Evolutionary conservation across 1,140 invertebrate genomes (phyloP).

Genomic region (Drosophila nasuta): DNA sequence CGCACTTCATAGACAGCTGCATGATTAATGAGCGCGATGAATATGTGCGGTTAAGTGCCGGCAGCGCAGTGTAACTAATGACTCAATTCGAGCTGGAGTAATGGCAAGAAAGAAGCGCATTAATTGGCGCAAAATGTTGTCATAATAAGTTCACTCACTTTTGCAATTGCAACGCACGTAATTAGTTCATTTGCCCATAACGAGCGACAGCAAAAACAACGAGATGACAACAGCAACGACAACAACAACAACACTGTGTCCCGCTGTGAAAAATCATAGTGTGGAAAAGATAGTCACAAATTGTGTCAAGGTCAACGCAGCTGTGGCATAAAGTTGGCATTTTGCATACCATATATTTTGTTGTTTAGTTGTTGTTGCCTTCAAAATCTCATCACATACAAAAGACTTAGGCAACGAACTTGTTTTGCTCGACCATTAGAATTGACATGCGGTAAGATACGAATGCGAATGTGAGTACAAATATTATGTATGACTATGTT

Average conservation of each 20-base stretch:
- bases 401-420: slow-evolving; percentile 55
- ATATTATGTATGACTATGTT: background rate
- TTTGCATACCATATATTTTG: slow-evolving; percentile 35
- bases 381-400: slow-evolving; percentile 42
- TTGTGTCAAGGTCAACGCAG: slow-evolving; percentile 71
- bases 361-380: slow-evolving; percentile 16
- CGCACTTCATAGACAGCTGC: slow-evolving; percentile 37
- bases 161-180: slow-evolving; percentile 54
- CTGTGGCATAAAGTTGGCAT: slow-evolving; percentile 45
- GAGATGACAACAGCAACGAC: background rate
- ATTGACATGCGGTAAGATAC: slow-evolving; percentile 6
- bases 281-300: slow-evolving; percentile 35
- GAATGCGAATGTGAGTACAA: background rate
- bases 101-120: slow-evolving; percentile 42
- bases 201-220: slow-evolving; percentile 25
- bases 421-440: slow-evolving; percentile 28
- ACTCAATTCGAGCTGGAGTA: slow-evolving; percentile 43
- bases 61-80: slow-evolving; percentile 35
- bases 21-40: slow-evolving; percentile 64
- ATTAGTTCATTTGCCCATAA: slow-evolving; percentile 59
- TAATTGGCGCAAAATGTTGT: slow-evolving; percentile 51
- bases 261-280: slow-evolving; percentile 30
- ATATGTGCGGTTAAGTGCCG: background rate
- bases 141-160: slow-evolving; percentile 53
- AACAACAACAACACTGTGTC: slow-evolving; percentile 1